Base-by-base conservation (phyloP, 2,888 invertebrate species). In the Girardia tigrina region DNA sequence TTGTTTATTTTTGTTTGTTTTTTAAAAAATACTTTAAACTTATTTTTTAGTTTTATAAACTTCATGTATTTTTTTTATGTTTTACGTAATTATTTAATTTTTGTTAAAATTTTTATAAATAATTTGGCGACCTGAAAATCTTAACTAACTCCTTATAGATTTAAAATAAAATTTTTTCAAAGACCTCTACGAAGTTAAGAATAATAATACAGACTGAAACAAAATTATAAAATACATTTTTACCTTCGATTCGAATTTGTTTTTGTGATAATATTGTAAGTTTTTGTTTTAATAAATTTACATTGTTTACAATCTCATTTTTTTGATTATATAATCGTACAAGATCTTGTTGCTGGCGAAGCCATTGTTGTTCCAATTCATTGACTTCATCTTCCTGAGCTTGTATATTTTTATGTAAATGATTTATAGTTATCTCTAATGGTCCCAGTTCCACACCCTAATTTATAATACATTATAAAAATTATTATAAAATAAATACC, bases 371-470 rank as follows among this genome's bases (percentile, higher is more conserved):
- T 78, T 85, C 83, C 28, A 83, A 78, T 36, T 82, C 82, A 1
- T 80, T 79, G 16, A 83, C 82, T 77, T 84, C 82, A 72, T 82
- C 81, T 28, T 80, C 79, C 56, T 79, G 78, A 0, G 80, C 81
- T 42, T 82, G 82, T 27, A 85, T 83, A 0, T 83, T 82, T 79
- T 84, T 84, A 78, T 81, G 80, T 70, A 84, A 80, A 0, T 83
- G 82, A 78, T 83, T 82, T 78, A 84, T 82, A 71, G 81, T 79
- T 73, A 83, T 81, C 79, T 85, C 84, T 78, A 85, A 78, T 28
- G 84, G 84, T 26, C 84, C 83, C 0, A 84, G 78, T 79, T 84
- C 84, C 26, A 83, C 81, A 75, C 84, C 84, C 84, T 83, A 78
- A n/a, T 29, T 27, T 26, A 28, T 71, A 76, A 27, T 20, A 42